Evolutionary conservation across 2,113 vertebrate genomes (phyloP), one percentile per base, ranked within the genome.

Genomic region (Caranx ignobilis): DNA sequence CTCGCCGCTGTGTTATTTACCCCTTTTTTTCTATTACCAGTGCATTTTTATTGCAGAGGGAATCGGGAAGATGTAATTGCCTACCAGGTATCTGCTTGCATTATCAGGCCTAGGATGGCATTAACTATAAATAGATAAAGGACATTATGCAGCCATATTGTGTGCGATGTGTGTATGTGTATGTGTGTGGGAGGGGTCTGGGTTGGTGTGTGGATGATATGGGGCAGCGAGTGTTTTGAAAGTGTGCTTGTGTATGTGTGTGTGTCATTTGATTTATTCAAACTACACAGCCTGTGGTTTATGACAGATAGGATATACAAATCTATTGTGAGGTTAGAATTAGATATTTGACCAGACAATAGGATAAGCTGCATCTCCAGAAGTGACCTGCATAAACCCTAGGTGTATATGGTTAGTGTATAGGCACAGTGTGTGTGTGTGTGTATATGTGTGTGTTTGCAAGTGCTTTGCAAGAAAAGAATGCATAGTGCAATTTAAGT

Each of bases 81-180:
- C 90, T 92, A 84, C 85, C 79, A 87, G 89, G 83, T 95, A 94
- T 95, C 92, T 92, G 78, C 83, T 86, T 89, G 88, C 90, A 92
- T 93, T 92, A 95, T 95, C 89, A 82, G 87, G 88, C 65, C 84
- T 34, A 54, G 84, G 87, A 87, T 92, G 90, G 86, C 91, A 93
- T 94, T 93, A 93, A 92, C 90, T 91, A 90, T 91, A 93, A 92
- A 93, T 91, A 94, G 93, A 94, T 95, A 94, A 94, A 94, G 87
- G 83, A 91, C 87, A 94, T 94, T 92, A 94, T 92, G 90, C 90
- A 86, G 90, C 88, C 85, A 94, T 90, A 91, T 87, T 93, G 90
- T 92, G 83, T 62, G 32, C 61, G 45, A 52, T 77, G 83, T 78
- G 41, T 79, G 48, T 59, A 54, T 68, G 70, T 75, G 78, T 39